Percentiles rank a stretch among this genome's conserved stretches.
Evolutionary conservation across 2,113 vertebrate species (phyloP).

Genomic region (Romanogobio albipinnatus): DNA sequence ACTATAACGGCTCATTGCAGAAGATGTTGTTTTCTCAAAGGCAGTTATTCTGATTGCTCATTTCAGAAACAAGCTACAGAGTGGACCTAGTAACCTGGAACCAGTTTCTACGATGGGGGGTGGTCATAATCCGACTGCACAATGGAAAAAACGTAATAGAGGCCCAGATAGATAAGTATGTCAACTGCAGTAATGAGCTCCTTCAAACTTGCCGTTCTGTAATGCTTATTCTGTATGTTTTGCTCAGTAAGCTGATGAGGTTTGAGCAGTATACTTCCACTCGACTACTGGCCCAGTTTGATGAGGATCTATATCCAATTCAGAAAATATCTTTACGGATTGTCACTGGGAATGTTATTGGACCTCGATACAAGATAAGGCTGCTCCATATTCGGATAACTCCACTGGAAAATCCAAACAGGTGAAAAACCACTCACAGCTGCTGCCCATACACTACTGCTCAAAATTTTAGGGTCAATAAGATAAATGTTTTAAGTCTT

Average conservation of each 20-base stretch:
- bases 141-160: slow-evolving; percentile 78
- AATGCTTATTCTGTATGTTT: not conserved
- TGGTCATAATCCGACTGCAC: slow-evolving; percentile 80
- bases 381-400: slow-evolving; percentile 83
- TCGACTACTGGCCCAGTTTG: slow-evolving; percentile 85
- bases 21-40: not conserved
- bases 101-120: slow-evolving; percentile 85
- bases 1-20: not conserved
- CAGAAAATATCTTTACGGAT: slow-evolving; percentile 85
- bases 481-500: not conserved
- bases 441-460: not conserved
- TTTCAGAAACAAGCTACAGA: slow-evolving; percentile 86
- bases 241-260: slow-evolving; percentile 77
- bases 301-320: slow-evolving; percentile 81
- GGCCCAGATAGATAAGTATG: slow-evolving; percentile 85
- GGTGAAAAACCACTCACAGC: slow-evolving; percentile 70
- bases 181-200: slow-evolving; percentile 34
- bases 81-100: slow-evolving; percentile 92
- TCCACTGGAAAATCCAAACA: slow-evolving; percentile 78
- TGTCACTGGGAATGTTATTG: slow-evolving; percentile 81
- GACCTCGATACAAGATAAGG: slow-evolving; percentile 87
- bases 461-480: not conserved
- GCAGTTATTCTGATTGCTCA: slow-evolving; percentile 12
- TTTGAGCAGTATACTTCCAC: slow-evolving; percentile 87
- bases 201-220: not conserved